Base-by-base conservation (phyloP, 2,888 invertebrate genomes). In the Catocala sponsa region DNA sequence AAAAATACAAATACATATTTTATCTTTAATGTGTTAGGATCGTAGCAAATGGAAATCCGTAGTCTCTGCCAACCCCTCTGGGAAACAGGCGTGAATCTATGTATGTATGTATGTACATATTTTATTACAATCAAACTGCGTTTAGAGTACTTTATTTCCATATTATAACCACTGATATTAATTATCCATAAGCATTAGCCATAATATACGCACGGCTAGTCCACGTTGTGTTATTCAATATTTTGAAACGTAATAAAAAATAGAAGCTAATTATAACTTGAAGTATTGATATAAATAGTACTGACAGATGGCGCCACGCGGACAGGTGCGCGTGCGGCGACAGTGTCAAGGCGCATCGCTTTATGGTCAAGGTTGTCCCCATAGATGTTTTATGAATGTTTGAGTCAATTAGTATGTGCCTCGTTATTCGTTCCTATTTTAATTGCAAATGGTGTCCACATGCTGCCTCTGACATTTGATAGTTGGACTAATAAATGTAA, bases 341-440 rank as follows among this genome's bases (percentile, higher is more conserved):
- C 63, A 65, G 67, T 82, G 81, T 84, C 86, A 87, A 86, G 81
- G 83, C 72, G 68, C 69, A 71, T 70, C 65, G 76, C 67, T 73
- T 77, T 80, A 80, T 81, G 83, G 85, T 81, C 85, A 86, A 86
- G 87, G 84, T 73, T 78, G 66, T 65, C 53, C 49, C 66, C 72
- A 69, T 73, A 68, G 57, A 73, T 64, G 64, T 58, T 71, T 60
- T 66, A 75, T 62, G 56, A 73, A 57, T 51, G 63, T 35, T 71
- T 66, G 66, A 74, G 63, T 59, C 67, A 72, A 75, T 75, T 69
- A 68, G 57, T 52, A 41, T 46, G 51, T 55, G 57, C 48, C 63
- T 63, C 63, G 66, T 66, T 72, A 66, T 63, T 52, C 59, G 55
- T 55, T 61, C 50, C 60, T 59, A 68, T 68, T 73, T 66, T 57